Conservation (phyloP, 2,797 vertebrate species). For the Esox masquinongy region DNA sequence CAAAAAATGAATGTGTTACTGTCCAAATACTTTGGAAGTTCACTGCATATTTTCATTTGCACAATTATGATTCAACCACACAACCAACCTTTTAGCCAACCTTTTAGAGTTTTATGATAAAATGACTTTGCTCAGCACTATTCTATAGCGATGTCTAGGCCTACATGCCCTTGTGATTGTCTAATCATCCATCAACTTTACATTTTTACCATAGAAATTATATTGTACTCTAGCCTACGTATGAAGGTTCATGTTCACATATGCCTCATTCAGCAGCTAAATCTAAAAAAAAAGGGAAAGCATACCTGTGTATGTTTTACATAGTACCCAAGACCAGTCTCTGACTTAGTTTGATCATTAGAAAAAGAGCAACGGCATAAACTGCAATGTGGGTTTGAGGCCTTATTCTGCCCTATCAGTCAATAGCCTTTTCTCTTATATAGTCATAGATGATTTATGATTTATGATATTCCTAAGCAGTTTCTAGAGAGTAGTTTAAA, state of each 20-base stretch:
- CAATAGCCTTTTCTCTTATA: background rate
- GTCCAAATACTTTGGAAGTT: no score
- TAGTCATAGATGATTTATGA: background rate
- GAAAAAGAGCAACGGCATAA: background rate
- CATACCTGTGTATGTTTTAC: background rate
- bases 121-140: no score
- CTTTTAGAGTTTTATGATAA: no score
- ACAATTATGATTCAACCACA: no score
- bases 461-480: background rate
- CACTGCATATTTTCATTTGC: no score
- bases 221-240: background rate
- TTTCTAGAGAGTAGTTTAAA: slow-evolving; percentile 1
- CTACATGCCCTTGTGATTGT: background rate
- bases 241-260: background rate
- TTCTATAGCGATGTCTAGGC: background rate
- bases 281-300: background rate
- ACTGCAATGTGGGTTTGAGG: no score
- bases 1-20: no score
- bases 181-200: background rate
- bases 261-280: slow-evolving; percentile 1
- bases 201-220: background rate
- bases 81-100: no score
- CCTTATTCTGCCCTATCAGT: background rate
- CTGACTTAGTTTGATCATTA: no score
- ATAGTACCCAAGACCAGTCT: no score